Evolutionary conservation across 2,888 invertebrate genomes (phyloP).

Genomic region (Encarsia formosa): DNA sequence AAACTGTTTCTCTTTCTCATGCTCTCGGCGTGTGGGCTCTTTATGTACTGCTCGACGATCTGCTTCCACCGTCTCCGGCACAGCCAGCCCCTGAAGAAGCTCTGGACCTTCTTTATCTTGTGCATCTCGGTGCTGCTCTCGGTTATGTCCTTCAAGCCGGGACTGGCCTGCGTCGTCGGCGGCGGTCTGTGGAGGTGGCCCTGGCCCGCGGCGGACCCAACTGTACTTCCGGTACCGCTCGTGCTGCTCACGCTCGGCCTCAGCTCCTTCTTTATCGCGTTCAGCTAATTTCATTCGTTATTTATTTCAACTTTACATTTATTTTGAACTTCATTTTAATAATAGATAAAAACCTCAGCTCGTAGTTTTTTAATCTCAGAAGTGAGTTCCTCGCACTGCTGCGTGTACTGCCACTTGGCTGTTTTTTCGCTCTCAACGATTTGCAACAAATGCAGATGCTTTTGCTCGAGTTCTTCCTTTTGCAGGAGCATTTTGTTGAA

Average conservation of each 20-base stretch:
- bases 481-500: constrained; percentile 85
- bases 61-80: constrained; percentile 91
- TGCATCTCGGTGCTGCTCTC: constrained; percentile 71
- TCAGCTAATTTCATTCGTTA: constrained; percentile 57
- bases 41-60: constrained; percentile 91
- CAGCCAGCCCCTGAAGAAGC: constrained; percentile 90
- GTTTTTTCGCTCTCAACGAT: constrained; percentile 90
- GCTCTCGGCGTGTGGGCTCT: constrained; percentile 89
- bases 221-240: no score
- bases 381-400: constrained; percentile 86
- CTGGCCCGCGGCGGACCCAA: no score
- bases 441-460: constrained; percentile 82
- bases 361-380: constrained; percentile 84
- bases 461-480: constrained; percentile 88
- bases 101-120: constrained; percentile 86
- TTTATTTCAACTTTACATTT: background rate
- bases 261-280: constrained; percentile 76
- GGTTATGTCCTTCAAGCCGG: constrained; percentile 40
- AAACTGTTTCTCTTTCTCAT: constrained; percentile 88
- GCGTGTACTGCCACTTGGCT: constrained; percentile 89
- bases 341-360: constrained; percentile 64
- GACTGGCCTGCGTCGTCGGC: background rate
- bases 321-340: background rate
- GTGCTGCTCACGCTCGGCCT: constrained; percentile 52
- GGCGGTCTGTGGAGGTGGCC: constrained; percentile 36